phyloP scores from a whole-genome alignment of 2,113 vertebrate species.

The Dasyurus viverrinus region DNA sequence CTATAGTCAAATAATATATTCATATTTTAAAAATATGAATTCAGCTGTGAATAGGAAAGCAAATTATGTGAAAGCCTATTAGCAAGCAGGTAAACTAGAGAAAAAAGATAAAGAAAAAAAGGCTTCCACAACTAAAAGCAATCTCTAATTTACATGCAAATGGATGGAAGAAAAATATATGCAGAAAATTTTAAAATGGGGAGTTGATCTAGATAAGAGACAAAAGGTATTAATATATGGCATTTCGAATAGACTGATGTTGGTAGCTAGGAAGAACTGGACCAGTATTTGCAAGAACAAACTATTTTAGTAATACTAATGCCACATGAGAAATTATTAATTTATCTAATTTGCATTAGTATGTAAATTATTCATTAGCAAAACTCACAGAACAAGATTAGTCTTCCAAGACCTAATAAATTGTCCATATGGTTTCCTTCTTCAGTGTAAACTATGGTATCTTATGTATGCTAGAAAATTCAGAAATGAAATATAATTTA shows the following conservation, averaged over 20 bases:
- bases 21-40: constrained; percentile 60
- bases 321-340: constrained; percentile 70
- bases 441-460: neutral
- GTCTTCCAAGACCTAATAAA: constrained; percentile 57
- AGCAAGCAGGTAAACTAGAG: constrained; percentile 61
- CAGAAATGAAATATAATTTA: constrained; percentile 52
- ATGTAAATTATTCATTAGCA: constrained; percentile 78
- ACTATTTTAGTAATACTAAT: constrained; percentile 73
- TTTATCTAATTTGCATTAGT: constrained; percentile 73
- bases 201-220: constrained; percentile 46
- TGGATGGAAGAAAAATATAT: constrained; percentile 53
- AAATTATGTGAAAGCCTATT: constrained; percentile 50
- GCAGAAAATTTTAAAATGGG: constrained; percentile 35
- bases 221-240: constrained; percentile 45
- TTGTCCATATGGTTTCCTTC: constrained; percentile 54
- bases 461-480: constrained; percentile 37
- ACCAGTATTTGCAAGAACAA: constrained; percentile 48
- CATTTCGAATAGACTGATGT: constrained; percentile 41
- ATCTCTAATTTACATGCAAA: constrained; percentile 76
- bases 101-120: constrained; percentile 56
- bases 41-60: constrained; percentile 64
- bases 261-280: constrained; percentile 41
- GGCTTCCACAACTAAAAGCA: constrained; percentile 47
- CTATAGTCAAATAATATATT: constrained; percentile 48
- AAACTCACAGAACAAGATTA: constrained; percentile 68